Evolutionary conservation across 2,888 invertebrate species (phyloP).

Genomic region (Hypsopygia costalis): DNA sequence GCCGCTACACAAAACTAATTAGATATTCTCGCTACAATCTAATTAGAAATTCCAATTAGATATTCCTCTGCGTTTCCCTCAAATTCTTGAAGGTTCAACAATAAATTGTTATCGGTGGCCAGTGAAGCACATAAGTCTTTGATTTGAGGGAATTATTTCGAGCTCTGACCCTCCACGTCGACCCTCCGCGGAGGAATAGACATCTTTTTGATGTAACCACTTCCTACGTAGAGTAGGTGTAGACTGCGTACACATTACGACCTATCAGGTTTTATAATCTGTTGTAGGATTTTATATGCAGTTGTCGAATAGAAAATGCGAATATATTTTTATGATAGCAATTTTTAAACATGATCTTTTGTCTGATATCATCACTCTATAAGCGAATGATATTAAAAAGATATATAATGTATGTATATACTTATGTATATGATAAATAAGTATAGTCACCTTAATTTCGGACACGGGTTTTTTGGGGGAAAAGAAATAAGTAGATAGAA

Average conservation of each 20-base stretch:
- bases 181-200: slow-evolving; percentile 39
- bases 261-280: too few relatives aligned
- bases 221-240: slow-evolving; percentile 42
- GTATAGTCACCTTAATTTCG: too few relatives aligned
- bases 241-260: slow-evolving; percentile 25
- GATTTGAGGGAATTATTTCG: slow-evolving; percentile 55
- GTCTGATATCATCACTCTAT: too few relatives aligned
- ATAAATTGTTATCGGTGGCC: slow-evolving; percentile 68
- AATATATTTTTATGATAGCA: too few relatives aligned
- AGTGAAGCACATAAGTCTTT: slow-evolving; percentile 57
- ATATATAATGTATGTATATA: too few relatives aligned
- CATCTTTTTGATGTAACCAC: slow-evolving; percentile 74
- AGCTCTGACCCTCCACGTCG: slow-evolving; percentile 27
- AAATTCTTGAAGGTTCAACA: slow-evolving; percentile 61
- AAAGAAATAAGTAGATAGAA: too few relatives aligned
- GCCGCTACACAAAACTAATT: slow-evolving; percentile 62
- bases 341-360: too few relatives aligned
- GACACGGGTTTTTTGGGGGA: too few relatives aligned
- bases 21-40: slow-evolving; percentile 50
- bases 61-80: slow-evolving; percentile 53
- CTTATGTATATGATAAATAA: too few relatives aligned
- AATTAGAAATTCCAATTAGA: slow-evolving; percentile 79
- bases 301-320: too few relatives aligned
- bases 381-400: too few relatives aligned
- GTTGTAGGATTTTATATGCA: too few relatives aligned